phyloP scores from a whole-genome alignment of 2,797 vertebrate genomes.

The Xerus rutilus region DNA sequence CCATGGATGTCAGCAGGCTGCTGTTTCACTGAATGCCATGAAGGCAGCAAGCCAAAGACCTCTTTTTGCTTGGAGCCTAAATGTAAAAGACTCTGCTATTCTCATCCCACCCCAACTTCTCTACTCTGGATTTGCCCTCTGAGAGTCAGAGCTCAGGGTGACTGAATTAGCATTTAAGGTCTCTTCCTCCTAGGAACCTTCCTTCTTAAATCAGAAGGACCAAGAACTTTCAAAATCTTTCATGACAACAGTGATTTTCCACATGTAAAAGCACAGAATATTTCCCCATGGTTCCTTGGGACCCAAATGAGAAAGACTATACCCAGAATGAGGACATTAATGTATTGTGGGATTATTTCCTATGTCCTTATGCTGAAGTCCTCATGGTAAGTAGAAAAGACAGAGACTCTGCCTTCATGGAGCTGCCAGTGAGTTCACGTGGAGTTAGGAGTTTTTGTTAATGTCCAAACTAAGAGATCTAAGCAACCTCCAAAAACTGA shows the following conservation, averaged over 20 bases:
- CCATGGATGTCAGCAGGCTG: neutral
- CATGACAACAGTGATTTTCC: neutral
- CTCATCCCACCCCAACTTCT: neutral
- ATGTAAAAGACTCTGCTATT: neutral
- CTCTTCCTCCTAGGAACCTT: neutral
- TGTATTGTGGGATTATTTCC: neutral
- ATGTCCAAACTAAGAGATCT: neutral
- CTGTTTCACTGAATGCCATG: neutral
- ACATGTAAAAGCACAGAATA: neutral
- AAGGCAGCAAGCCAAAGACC: accelerated
- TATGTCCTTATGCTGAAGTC: neutral
- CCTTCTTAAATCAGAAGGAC: conserved; percentile 9
- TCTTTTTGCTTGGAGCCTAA: neutral
- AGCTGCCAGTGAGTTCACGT: neutral
- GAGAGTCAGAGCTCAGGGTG: too few relatives aligned
- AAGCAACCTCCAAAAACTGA: neutral
- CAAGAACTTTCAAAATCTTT: neutral
- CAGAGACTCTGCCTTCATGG: neutral
- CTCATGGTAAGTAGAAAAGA: neutral
- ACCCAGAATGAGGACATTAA: neutral
- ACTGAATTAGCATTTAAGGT: neutral
- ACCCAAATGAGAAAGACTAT: neutral
- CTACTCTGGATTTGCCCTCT: neutral
- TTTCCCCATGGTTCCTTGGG: neutral
- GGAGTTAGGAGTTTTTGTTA: neutral